Evolutionary conservation across 1,140 invertebrate genomes (phyloP).

Genomic region (Anoplophora glabripennis): DNA sequence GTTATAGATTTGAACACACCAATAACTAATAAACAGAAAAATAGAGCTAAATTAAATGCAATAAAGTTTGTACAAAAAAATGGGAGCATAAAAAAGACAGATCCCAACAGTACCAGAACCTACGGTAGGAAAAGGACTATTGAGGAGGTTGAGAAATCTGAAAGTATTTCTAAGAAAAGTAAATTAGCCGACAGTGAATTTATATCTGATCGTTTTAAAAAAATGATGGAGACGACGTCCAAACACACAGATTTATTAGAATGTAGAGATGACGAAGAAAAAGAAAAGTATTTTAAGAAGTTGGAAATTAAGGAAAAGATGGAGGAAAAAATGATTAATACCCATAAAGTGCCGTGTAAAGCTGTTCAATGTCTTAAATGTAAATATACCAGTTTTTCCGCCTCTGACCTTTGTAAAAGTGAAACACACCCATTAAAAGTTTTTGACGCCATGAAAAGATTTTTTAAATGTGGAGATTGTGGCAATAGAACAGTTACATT

Average conservation of each 20-base stretch:
- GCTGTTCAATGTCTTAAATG: conserved; percentile 87
- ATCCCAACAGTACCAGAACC: conserved; percentile 66
- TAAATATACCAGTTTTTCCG: conserved; percentile 84
- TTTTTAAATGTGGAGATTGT: conserved; percentile 88
- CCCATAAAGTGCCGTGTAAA: conserved; percentile 79
- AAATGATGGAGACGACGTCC: conserved; percentile 77
- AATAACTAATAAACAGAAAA: conserved; percentile 54
- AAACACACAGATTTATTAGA: conserved; percentile 73
- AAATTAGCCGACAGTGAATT: conserved; percentile 51
- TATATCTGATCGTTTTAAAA: conserved; percentile 68
- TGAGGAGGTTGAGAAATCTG: conserved; percentile 51
- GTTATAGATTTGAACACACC: conserved; percentile 61
- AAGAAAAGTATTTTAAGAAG: conserved; percentile 85
- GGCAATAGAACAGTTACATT: conserved; percentile 76
- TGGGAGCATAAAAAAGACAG: conserved; percentile 61
- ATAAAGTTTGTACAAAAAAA: conserved; percentile 62
- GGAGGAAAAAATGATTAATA: conserved; percentile 88
- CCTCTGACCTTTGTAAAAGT: conserved; percentile 78
- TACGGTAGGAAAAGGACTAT: conserved; percentile 55
- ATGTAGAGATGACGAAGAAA: conserved; percentile 66
- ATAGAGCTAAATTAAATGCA: conserved; percentile 67
- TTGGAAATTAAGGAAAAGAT: conserved; percentile 86
- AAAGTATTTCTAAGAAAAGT: conserved; percentile 51
- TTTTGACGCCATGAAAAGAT: conserved; percentile 78
- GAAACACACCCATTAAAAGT: conserved; percentile 76